phyloP scores from a whole-genome alignment of 2,888 invertebrate genomes.

The Synanthedon tipuliformis region DNA sequence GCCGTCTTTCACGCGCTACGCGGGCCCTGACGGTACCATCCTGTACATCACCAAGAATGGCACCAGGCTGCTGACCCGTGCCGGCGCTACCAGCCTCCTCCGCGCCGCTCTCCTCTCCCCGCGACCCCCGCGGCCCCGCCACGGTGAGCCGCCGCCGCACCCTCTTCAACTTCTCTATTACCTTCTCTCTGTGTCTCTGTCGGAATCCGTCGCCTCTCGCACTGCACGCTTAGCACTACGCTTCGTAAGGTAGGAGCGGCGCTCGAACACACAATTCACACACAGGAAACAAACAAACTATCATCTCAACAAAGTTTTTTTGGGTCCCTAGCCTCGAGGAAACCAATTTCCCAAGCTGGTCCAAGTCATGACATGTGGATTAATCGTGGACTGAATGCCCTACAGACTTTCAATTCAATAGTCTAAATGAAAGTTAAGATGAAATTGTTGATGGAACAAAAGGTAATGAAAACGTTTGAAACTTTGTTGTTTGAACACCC shows the following conservation, averaged over 20 bases:
- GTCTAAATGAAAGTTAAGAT: too few relatives aligned
- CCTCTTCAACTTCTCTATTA: conserved; percentile 18
- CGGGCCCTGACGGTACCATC: conserved; percentile 72
- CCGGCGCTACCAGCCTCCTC: conserved; percentile 65
- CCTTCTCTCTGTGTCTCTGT: conserved; percentile 40
- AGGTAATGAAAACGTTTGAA: too few relatives aligned
- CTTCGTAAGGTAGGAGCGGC: conserved; percentile 66
- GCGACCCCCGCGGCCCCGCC: conserved; percentile 64
- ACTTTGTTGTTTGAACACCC: too few relatives aligned
- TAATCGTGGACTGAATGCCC: too few relatives aligned
- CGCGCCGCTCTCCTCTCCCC: conserved; percentile 68
- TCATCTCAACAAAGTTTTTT: neutral
- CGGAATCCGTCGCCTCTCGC: conserved; percentile 60
- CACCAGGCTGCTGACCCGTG: conserved; percentile 69
- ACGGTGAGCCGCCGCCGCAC: conserved; percentile 66
- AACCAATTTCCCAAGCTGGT: too few relatives aligned
- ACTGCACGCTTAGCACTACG: conserved; percentile 64
- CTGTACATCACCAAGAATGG: conserved; percentile 75
- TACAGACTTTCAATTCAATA: too few relatives aligned
- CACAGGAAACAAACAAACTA: neutral
- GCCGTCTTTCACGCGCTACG: conserved; percentile 71
- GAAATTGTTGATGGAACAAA: too few relatives aligned
- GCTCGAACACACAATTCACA: conserved; percentile 1
- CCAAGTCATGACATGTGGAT: too few relatives aligned
- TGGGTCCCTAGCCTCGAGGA: too few relatives aligned